These are phyloP conservation scores for Heliconius himera DNA, from an alignment of 1,140 invertebrate species.

Conservation along the genomic window DNA sequence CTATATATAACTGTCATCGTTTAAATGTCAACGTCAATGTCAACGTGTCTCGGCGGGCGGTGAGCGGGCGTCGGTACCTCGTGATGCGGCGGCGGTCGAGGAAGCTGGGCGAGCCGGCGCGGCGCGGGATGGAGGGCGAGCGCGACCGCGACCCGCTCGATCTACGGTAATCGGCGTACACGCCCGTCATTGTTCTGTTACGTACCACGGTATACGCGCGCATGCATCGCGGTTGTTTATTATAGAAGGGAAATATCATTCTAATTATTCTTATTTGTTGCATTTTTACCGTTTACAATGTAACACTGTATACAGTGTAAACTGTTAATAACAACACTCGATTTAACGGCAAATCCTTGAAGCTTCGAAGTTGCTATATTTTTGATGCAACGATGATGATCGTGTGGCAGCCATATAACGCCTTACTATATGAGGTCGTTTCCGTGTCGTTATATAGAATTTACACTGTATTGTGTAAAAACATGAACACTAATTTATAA, in stretches of 20 bases:
- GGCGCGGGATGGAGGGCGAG: constrained; percentile 92
- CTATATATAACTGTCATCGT: neutral
- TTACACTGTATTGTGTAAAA: too few species aligned
- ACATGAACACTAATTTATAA: too few species aligned
- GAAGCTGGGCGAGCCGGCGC: constrained; percentile 94
- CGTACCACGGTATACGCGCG: constrained; percentile 37
- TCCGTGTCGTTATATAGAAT: too few species aligned
- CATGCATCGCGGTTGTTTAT: neutral
- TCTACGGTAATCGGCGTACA: constrained; percentile 78
- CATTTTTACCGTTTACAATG: too few species aligned
- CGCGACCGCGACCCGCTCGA: constrained; percentile 83
- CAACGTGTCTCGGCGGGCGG: neutral
- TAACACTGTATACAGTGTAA: too few species aligned
- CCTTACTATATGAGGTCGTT: too few species aligned
- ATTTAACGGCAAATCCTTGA: too few species aligned
- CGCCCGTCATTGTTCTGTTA: constrained; percentile 76
- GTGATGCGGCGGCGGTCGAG: constrained; percentile 94
- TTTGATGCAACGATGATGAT: too few species aligned
- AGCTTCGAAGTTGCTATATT: too few species aligned
- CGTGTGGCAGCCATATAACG: too few species aligned
- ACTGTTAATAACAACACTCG: too few species aligned
- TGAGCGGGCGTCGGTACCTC: constrained; percentile 85
- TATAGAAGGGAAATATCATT: neutral
- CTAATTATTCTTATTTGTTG: neutral
- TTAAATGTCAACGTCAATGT: neutral